Evolutionary conservation across 2,797 vertebrate genomes (phyloP).

Genomic region (Philypnodon macrostomus): DNA sequence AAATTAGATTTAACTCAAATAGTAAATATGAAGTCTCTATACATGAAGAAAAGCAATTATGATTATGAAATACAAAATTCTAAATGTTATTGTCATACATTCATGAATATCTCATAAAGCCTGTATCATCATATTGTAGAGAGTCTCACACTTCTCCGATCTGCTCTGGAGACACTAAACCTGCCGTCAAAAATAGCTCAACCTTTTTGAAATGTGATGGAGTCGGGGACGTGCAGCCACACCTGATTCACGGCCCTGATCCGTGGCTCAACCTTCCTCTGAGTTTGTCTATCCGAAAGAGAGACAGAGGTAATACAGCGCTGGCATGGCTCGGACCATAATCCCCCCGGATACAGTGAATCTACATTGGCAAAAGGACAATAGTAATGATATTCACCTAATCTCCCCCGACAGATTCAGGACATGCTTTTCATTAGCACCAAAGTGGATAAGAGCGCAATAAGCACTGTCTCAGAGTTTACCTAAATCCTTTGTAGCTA

Average conservation of each 20-base stretch:
- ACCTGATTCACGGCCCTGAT: conserved; percentile 65
- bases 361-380: conserved; percentile 89
- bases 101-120: neutral
- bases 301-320: conserved; percentile 67
- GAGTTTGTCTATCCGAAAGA: conserved; percentile 41
- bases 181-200: conserved; percentile 32
- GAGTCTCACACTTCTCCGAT: too few species aligned
- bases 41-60: too few species aligned
- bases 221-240: conserved; percentile 56
- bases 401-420: conserved; percentile 93
- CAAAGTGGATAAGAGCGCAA: conserved; percentile 90
- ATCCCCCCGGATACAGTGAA: conserved; percentile 77
- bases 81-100: too few species aligned
- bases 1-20: too few species aligned
- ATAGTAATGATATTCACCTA: conserved; percentile 93
- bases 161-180: conserved; percentile 9
- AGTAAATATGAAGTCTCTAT: too few species aligned
- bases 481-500: conserved; percentile 88
- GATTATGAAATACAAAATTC: too few species aligned
- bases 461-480: conserved; percentile 88
- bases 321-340: conserved; percentile 64
- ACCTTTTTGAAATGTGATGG: conserved; percentile 35
- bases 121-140: neutral
- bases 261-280: conserved; percentile 61
- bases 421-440: conserved; percentile 94